Conservation (phyloP, 1,140 invertebrate species). For the Drosophila tsacasi region DNA sequence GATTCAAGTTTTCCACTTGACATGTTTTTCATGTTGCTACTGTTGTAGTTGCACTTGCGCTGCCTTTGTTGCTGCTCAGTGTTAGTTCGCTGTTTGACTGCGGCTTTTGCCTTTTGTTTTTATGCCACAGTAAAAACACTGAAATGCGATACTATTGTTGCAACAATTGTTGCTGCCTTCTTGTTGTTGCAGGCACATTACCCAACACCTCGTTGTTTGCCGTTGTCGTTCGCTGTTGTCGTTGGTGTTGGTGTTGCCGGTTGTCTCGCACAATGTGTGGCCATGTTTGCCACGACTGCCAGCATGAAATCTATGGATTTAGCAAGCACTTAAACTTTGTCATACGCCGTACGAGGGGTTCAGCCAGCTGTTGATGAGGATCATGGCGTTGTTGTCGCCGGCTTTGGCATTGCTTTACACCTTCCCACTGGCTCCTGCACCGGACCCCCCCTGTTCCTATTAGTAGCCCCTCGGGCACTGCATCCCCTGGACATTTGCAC, state of each 20-base stretch:
- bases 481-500: conserved; percentile 60
- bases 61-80: conserved; percentile 40
- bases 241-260: conserved; percentile 41
- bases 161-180: conserved; percentile 62
- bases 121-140: conserved; percentile 80
- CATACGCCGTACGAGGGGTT: conserved; percentile 50
- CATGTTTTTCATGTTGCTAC: conserved; percentile 32
- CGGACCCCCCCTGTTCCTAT: neutral
- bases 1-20: neutral
- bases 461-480: neutral
- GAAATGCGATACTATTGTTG: conserved; percentile 81
- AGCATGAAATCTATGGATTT: conserved; percentile 83
- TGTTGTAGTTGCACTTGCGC: conserved; percentile 36
- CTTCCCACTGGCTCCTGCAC: conserved; percentile 10
- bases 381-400: conserved; percentile 45
- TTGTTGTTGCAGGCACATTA: conserved; percentile 55
- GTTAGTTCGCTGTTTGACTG: conserved; percentile 76
- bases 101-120: conserved; percentile 81
- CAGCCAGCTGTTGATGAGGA: conserved; percentile 39
- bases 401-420: conserved; percentile 57
- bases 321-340: conserved; percentile 83
- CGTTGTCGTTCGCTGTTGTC: conserved; percentile 18
- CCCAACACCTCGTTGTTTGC: conserved; percentile 63
- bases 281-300: conserved; percentile 75
- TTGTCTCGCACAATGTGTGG: conserved; percentile 81